phyloP scores from a whole-genome alignment of 2,113 vertebrate species.

The Bubo blakistoni region DNA sequence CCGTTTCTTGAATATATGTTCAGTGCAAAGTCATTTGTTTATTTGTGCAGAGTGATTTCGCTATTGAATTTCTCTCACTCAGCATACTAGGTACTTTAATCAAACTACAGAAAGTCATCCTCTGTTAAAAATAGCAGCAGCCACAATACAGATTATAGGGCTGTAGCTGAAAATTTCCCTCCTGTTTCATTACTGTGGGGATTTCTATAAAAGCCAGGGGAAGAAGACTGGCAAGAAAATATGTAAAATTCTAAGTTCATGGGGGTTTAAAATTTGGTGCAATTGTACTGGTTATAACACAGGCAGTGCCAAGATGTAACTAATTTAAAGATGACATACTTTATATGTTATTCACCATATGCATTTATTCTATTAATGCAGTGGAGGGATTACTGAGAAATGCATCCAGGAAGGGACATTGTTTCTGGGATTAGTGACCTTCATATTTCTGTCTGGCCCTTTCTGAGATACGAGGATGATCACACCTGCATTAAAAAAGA shows the following conservation, averaged over 20 bases:
- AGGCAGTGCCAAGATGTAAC: neutral
- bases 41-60: neutral
- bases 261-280: neutral
- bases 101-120: neutral
- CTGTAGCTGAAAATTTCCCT: neutral
- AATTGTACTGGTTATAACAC: neutral
- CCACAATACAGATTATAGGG: neutral
- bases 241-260: neutral
- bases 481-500: neutral
- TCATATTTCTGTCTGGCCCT: neutral
- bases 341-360: neutral
- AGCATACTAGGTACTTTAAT: neutral
- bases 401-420: neutral
- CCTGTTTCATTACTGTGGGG: neutral
- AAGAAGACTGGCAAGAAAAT: neutral
- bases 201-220: accelerated
- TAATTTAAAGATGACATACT: neutral
- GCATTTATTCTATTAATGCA: neutral
- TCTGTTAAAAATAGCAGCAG: neutral
- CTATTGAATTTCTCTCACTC: neutral
- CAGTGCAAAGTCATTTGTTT: neutral
- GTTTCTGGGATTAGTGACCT: neutral
- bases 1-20: neutral
- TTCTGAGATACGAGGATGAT: neutral
- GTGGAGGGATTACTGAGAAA: neutral